A percentile compares a stretch with the other conserved stretches of the same genome.
phyloP scores from a whole-genome alignment of 2,888 invertebrate genomes.

The Plagodis dolabraria region DNA sequence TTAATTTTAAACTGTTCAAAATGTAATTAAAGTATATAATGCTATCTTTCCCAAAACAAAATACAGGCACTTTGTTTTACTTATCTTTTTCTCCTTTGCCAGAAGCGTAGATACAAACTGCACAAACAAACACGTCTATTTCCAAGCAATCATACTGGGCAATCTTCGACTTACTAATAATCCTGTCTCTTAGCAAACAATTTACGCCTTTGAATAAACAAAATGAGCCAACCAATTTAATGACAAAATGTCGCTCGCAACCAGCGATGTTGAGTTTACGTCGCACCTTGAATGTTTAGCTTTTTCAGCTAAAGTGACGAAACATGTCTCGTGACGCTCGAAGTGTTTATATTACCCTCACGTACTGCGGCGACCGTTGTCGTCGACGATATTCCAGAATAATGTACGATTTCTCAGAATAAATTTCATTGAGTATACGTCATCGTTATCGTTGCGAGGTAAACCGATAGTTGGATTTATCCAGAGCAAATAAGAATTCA shows the following conservation, averaged over 20 bases:
- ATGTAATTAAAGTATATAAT: too few relatives aligned
- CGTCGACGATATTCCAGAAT: constrained; percentile 55
- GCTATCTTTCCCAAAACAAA: too few relatives aligned
- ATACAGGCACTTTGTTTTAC: too few relatives aligned
- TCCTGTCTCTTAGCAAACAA: constrained; percentile 49
- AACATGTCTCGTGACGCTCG: constrained; percentile 66
- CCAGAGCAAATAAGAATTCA: constrained; percentile 31
- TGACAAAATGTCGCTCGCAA: constrained; percentile 47
- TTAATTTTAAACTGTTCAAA: too few relatives aligned
- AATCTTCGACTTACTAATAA: constrained; percentile 30
- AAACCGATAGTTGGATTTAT: constrained; percentile 47
- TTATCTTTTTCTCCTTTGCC: too few relatives aligned
- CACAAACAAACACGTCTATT: constrained; percentile 10
- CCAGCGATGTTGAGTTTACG: constrained; percentile 29
- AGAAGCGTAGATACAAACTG: too few relatives aligned
- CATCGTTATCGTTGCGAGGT: constrained; percentile 28
- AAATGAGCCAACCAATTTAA: constrained; percentile 59
- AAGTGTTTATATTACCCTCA: constrained; percentile 70
- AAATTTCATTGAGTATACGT: constrained; percentile 44
- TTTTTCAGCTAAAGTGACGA: constrained; percentile 19
- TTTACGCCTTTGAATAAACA: constrained; percentile 52
- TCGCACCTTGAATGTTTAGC: constrained; percentile 35
- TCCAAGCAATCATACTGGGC: constrained; percentile 13
- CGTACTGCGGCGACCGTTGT: constrained; percentile 49
- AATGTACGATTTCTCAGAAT: constrained; percentile 61